A percentile compares a stretch with the other conserved stretches of the same genome.
Conservation (phyloP, 2,797 vertebrate species). For the Lacerta bilineata region DNA sequence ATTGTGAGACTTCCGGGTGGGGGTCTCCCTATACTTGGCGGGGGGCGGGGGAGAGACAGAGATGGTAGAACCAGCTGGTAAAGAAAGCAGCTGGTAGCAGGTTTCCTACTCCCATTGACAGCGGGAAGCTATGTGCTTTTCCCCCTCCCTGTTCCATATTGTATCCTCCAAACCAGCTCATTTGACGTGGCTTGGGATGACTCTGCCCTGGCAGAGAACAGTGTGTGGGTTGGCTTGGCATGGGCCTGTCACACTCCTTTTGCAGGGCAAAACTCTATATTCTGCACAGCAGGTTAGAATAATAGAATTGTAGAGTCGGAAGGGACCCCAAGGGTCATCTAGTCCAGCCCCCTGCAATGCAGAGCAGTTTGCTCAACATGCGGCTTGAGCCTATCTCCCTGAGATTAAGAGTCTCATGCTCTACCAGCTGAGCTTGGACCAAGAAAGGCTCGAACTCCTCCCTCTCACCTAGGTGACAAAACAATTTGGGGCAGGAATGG, state of each 20-base stretch:
- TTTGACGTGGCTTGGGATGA: background rate
- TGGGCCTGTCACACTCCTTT: too few species aligned
- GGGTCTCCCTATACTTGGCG: slow-evolving; percentile 47
- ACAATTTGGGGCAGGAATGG: background rate
- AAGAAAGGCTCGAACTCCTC: background rate
- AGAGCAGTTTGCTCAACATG: too few species aligned
- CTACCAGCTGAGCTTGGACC: too few species aligned
- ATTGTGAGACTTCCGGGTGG: slow-evolving; percentile 69
- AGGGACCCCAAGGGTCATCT: too few species aligned
- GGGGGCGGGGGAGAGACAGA: background rate
- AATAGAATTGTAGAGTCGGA: too few species aligned
- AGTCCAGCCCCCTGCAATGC: too few species aligned
- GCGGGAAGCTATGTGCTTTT: background rate
- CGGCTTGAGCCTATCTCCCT: too few species aligned
- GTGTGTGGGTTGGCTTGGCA: too few species aligned
- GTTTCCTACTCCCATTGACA: slow-evolving; percentile 32
- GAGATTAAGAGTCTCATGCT: too few species aligned
- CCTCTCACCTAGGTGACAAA: too few species aligned
- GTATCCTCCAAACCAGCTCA: background rate
- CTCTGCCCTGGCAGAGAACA: background rate
- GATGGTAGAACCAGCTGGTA: slow-evolving; percentile 25
- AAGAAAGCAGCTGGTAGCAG: slow-evolving; percentile 44
- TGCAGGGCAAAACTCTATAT: background rate
- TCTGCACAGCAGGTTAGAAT: background rate
- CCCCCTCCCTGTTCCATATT: background rate